A percentile compares a stretch with the other conserved stretches of the same genome.
Conservation (phyloP, 2,797 vertebrate species). For the Dermochelys coriacea region DNA sequence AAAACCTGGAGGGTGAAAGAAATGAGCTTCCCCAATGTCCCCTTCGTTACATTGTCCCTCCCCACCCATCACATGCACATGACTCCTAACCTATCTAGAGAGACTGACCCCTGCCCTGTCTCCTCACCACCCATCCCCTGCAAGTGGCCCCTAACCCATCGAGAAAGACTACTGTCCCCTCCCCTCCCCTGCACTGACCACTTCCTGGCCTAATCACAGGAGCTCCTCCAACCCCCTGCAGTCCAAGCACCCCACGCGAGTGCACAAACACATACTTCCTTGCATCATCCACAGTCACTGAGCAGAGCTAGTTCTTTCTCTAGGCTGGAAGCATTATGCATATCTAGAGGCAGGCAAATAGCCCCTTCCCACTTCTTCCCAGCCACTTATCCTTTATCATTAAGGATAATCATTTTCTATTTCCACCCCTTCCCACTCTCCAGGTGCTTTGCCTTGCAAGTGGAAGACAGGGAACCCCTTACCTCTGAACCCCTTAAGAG, state of each 20-base stretch:
- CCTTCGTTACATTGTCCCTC: neutral
- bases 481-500: neutral
- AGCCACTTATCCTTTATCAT: neutral
- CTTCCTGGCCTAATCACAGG: neutral
- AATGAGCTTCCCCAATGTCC: neutral
- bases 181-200: neutral
- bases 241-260: neutral
- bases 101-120: neutral
- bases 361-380: neutral
- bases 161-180: neutral
- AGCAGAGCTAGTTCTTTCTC: neutral
- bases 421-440: neutral
- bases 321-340: fast-evolving
- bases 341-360: neutral
- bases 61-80: neutral
- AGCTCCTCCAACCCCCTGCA: neutral
- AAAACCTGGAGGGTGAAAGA: neutral
- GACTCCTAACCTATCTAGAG: neutral
- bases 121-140: neutral
- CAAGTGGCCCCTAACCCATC: no score
- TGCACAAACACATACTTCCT: neutral
- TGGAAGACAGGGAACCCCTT: conserved; percentile 3
- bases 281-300: neutral
- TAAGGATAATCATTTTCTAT: neutral
- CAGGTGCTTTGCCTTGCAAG: neutral